Percentiles rank a stretch among this genome's conserved stretches.
These are phyloP conservation scores for Dascyllus trimaculatus DNA, from an alignment of 2,113 vertebrate species.

Conservation along the genomic window DNA sequence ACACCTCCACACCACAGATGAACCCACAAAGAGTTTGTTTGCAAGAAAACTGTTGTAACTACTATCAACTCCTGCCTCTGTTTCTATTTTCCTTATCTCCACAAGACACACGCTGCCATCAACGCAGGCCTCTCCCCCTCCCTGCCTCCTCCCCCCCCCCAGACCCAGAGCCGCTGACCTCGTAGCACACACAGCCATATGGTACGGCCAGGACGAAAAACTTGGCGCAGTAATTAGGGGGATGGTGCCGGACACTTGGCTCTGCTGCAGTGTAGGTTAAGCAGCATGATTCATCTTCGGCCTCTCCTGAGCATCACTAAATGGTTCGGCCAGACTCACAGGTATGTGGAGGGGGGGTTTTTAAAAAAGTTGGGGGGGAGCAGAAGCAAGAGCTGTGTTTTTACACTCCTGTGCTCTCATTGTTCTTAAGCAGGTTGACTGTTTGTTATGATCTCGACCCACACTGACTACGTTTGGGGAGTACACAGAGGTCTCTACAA, in stretches of 20 bases:
- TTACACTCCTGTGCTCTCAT: constrained; percentile 29
- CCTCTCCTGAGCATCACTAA: constrained; percentile 17
- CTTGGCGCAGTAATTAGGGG: constrained; percentile 71
- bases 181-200: constrained; percentile 74
- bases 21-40: constrained; percentile 28
- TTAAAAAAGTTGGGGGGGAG: constrained; percentile 7
- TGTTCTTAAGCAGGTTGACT: constrained; percentile 58
- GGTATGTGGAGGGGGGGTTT: constrained; percentile 51
- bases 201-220: constrained; percentile 55
- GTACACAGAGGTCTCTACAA: constrained; percentile 66
- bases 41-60: constrained; percentile 23
- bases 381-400: neutral
- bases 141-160: constrained; percentile 33
- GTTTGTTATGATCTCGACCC: constrained; percentile 64
- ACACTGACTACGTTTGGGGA: constrained; percentile 61
- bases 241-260: constrained; percentile 64
- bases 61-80: constrained; percentile 57
- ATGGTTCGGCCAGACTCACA: constrained; percentile 21
- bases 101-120: constrained; percentile 56
- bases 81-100: constrained; percentile 73
- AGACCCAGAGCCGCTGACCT: constrained; percentile 75
- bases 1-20: neutral
- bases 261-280: constrained; percentile 48
- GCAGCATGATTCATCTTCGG: constrained; percentile 23
- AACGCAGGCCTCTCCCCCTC: constrained; percentile 51